These are phyloP conservation scores for Kryphioiulus occultus DNA, from an alignment of 2,888 invertebrate species.

Conservation along the genomic window DNA sequence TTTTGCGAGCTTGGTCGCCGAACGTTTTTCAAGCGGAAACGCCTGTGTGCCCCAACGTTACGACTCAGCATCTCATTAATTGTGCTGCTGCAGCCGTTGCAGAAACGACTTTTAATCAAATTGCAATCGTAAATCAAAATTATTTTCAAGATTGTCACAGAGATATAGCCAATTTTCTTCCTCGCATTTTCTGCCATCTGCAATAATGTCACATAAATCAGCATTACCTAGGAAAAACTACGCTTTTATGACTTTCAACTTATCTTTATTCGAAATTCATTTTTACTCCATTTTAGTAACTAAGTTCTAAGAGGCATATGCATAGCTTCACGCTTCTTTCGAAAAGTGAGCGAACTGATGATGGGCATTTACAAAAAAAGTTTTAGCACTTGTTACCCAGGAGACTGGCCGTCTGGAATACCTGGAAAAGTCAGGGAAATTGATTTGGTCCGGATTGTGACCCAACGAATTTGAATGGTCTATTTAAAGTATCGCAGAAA, in stretches of 20 bases:
- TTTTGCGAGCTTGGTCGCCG: neutral
- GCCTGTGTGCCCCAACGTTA: neutral
- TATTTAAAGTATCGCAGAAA: no score
- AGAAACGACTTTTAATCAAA: constrained; percentile 20
- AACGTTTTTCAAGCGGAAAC: constrained; percentile 17
- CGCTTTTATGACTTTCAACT: neutral
- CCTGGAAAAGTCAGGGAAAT: no score
- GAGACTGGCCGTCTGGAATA: no score
- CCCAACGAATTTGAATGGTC: no score
- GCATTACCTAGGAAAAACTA: neutral
- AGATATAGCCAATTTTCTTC: neutral
- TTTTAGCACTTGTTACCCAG: no score
- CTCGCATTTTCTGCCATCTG: neutral
- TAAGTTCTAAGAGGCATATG: no score
- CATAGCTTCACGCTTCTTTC: no score
- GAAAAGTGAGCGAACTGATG: no score
- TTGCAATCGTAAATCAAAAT: neutral
- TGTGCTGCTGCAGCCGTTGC: neutral
- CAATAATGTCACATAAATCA: neutral
- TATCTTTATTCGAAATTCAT: no score
- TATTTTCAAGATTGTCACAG: neutral
- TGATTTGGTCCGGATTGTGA: no score
- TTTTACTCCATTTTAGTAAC: no score
- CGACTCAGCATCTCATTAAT: constrained; percentile 16
- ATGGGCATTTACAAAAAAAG: no score